Conservation (phyloP, 2,797 vertebrate species). For the Echiichthys vipera region DNA sequence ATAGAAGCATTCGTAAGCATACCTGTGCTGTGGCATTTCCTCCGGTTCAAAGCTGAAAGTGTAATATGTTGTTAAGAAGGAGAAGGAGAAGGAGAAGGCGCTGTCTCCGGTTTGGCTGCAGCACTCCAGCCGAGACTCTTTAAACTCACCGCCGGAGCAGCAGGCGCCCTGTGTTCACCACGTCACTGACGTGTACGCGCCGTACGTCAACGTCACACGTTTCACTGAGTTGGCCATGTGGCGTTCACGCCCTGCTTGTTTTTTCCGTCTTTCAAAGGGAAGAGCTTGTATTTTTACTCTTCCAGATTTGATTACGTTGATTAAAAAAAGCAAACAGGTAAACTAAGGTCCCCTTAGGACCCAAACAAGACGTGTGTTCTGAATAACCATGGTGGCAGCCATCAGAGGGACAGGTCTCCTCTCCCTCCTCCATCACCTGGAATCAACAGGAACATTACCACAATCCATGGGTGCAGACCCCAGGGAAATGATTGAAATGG, state of each 20-base stretch:
- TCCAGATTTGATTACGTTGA: neutral
- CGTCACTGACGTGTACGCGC: neutral
- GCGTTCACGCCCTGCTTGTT: neutral
- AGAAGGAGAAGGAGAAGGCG: neutral
- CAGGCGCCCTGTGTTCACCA: constrained; percentile 1
- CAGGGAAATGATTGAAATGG: too few species aligned
- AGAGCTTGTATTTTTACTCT: neutral
- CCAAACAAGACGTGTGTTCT: too few species aligned
- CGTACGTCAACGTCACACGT: constrained; percentile 7
- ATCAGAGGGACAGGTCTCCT: too few species aligned
- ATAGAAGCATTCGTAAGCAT: accelerated
- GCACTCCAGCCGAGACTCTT: constrained; percentile 29
- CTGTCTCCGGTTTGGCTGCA: neutral
- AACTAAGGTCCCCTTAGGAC: too few species aligned
- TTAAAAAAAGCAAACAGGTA: too few species aligned
- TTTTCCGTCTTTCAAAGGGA: neutral
- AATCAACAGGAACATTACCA: too few species aligned
- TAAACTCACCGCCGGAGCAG: constrained; percentile 54
- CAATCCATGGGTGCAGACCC: too few species aligned
- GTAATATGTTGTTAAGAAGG: accelerated
- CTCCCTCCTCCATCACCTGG: too few species aligned
- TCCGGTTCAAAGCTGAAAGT: neutral
- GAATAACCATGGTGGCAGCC: too few species aligned
- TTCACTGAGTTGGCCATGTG: neutral
- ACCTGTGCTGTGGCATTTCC: constrained; percentile 62